phyloP scores from a whole-genome alignment of 2,888 invertebrate genomes.

The Cryptus viduatorius region DNA sequence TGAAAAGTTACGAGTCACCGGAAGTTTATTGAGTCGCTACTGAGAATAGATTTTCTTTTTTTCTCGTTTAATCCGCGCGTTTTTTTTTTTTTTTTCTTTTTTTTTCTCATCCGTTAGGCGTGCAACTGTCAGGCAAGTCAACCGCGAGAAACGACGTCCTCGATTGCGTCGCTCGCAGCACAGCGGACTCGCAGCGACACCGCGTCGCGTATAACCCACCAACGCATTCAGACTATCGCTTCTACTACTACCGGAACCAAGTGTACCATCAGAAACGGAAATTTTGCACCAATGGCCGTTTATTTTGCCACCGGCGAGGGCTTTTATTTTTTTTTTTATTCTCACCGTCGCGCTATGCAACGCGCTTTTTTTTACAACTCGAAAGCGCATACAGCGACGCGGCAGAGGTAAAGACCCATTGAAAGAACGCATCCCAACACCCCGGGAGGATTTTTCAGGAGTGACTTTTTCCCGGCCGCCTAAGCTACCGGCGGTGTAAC shows the following conservation, averaged over 20 bases:
- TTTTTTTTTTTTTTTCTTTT: constrained; percentile 25
- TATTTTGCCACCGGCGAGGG: constrained; percentile 51
- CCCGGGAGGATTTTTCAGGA: constrained; percentile 62
- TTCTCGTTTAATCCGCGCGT: background rate
- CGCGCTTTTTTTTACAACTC: constrained; percentile 39
- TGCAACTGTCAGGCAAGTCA: constrained; percentile 21
- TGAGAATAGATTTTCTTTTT: constrained; percentile 5
- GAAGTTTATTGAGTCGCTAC: background rate
- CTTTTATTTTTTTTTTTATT: constrained; percentile 19
- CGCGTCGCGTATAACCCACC: constrained; percentile 35
- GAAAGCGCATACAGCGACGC: constrained; percentile 2
- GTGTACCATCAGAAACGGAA: constrained; percentile 43
- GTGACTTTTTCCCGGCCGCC: constrained; percentile 63
- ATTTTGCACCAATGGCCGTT: constrained; percentile 70
- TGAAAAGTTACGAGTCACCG: background rate
- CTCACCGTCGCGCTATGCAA: constrained; percentile 22
- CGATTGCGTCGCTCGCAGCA: constrained; percentile 42
- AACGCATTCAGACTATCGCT: background rate
- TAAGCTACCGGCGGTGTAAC: constrained; percentile 53
- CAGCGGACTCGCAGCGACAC: constrained; percentile 33
- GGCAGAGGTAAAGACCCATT: constrained; percentile 27
- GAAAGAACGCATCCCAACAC: constrained; percentile 32
- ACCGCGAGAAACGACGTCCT: constrained; percentile 44
- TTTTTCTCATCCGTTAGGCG: constrained; percentile 3
- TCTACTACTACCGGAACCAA: background rate